phyloP scores from a whole-genome alignment of 2,888 invertebrate genomes.

The Latheticus oryzae region DNA sequence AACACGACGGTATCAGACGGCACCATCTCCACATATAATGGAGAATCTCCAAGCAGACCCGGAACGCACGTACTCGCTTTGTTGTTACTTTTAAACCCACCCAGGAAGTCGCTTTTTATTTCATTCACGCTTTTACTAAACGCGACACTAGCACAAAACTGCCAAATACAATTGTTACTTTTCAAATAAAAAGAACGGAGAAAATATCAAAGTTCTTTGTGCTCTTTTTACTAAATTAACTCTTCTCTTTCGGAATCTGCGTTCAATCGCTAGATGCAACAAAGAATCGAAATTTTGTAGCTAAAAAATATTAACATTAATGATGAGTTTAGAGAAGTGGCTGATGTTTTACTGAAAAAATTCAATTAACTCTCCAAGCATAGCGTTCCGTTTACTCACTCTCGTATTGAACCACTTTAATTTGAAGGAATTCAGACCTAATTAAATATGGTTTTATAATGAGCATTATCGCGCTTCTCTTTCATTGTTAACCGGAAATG shows the following conservation, averaged over 20 bases:
- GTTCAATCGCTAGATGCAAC: too few relatives aligned
- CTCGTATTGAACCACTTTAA: constrained; percentile 14
- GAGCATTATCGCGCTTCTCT: constrained; percentile 16
- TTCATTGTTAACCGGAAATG: constrained; percentile 37
- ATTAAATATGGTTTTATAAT: constrained; percentile 33
- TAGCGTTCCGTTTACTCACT: constrained; percentile 16
- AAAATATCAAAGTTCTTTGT: constrained; percentile 29
- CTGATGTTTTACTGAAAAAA: too few relatives aligned
- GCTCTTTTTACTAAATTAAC: constrained; percentile 26
- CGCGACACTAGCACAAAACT: constrained; percentile 49
- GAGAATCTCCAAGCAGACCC: constrained; percentile 62
- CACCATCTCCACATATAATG: constrained; percentile 56
- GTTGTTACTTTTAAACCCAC: constrained; percentile 59
- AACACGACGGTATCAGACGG: constrained; percentile 56
- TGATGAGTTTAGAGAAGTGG: too few relatives aligned
- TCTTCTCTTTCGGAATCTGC: constrained; percentile 19
- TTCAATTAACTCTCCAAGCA: constrained; percentile 13
- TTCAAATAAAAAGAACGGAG: constrained; percentile 33
- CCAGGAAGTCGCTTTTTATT: constrained; percentile 63
- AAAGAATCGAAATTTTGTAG: too few relatives aligned
- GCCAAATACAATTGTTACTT: constrained; percentile 50
- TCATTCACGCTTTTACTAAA: constrained; percentile 56
- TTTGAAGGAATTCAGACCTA: constrained; percentile 18
- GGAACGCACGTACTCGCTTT: constrained; percentile 64
- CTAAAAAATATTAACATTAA: too few relatives aligned